Conservation (phyloP, 2,113 vertebrate genomes). For the Cochlearius cochlearius region DNA sequence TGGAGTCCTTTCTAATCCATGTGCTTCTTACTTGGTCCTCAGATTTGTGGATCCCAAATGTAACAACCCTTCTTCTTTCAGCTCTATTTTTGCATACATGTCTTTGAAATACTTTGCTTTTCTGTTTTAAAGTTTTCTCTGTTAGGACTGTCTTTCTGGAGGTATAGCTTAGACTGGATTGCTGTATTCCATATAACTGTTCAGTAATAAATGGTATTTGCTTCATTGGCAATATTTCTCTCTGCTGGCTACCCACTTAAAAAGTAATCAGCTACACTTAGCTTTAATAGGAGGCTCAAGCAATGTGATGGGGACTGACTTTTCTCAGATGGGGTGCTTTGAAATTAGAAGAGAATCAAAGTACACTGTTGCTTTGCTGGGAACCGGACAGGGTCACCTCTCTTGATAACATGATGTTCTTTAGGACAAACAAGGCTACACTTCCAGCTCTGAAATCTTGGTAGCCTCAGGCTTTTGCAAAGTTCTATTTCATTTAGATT, state of each 20-base stretch:
- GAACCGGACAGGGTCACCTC: neutral
- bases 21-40: neutral
- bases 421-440: neutral
- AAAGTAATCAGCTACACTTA: neutral
- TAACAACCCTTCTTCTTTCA: neutral
- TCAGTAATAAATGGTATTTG: neutral
- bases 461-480: constrained; percentile 42
- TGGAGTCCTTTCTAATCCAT: neutral
- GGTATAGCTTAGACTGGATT: neutral
- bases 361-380: neutral
- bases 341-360: neutral
- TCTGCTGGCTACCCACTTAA: neutral
- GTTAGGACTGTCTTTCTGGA: neutral
- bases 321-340: neutral
- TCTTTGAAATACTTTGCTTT: neutral
- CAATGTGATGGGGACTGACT: neutral
- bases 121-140: neutral
- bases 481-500: constrained; percentile 43
- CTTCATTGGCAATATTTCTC: neutral
- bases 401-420: neutral
- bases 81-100: neutral
- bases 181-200: neutral
- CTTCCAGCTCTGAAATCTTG: neutral
- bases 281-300: neutral
- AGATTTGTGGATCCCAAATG: neutral